Conservation (phyloP, 2,113 vertebrate genomes). For the Brachirus orientalis region DNA sequence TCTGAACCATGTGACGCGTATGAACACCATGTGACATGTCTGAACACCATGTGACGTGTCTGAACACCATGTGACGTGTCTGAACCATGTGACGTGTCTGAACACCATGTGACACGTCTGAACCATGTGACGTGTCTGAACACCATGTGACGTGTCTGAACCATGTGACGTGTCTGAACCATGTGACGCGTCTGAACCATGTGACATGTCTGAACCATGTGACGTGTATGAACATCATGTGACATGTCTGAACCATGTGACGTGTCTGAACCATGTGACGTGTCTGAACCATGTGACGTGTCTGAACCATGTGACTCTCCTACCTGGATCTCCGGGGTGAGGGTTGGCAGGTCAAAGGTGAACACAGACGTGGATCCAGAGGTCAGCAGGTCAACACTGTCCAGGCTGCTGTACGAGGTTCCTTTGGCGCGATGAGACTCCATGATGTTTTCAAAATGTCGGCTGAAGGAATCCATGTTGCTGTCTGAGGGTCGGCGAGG, state of each 20-base stretch:
- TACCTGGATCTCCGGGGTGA: slow-evolving; percentile 88
- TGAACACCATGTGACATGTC: neutral
- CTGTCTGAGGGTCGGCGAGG: slow-evolving; percentile 88
- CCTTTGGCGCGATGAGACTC: slow-evolving; percentile 97
- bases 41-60: fast-evolving
- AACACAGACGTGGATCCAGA: slow-evolving; percentile 87
- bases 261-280: neutral
- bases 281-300: no score
- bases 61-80: neutral
- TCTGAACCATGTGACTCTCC: neutral
- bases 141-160: fast-evolving
- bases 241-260: fast-evolving
- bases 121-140: no score
- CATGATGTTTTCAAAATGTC: slow-evolving; percentile 96
- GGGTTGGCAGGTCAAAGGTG: slow-evolving; percentile 91
- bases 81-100: neutral
- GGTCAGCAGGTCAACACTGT: slow-evolving; percentile 91
- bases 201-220: neutral
- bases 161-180: neutral
- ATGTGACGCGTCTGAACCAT: neutral
- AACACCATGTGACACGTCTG: neutral
- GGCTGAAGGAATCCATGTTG: slow-evolving; percentile 95
- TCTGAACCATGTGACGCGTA: neutral
- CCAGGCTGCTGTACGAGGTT: slow-evolving; percentile 96
- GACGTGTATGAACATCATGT: no score